Conservation (phyloP, 2,113 vertebrate species). For the Zonotrichia leucophrys region DNA sequence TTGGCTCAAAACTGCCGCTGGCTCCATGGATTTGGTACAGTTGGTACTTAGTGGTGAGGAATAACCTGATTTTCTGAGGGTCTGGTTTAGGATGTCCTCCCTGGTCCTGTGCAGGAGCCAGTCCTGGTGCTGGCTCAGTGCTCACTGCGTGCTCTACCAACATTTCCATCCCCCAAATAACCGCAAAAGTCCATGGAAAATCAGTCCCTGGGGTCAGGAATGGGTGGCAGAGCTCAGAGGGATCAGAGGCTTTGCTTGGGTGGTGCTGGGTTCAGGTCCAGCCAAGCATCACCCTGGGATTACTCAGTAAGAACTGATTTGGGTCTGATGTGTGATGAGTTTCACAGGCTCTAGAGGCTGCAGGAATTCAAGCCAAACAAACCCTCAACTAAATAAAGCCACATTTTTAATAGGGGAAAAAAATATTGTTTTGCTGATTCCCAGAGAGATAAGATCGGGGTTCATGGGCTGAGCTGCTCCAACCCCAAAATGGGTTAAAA, state of each 20-base stretch:
- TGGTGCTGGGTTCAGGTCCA: accelerated
- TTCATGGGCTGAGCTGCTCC: accelerated
- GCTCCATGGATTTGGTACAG: accelerated
- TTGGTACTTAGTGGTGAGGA: not conserved
- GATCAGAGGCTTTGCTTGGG: not conserved
- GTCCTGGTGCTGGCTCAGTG: not conserved
- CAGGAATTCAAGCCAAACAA: not conserved
- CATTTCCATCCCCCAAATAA: accelerated
- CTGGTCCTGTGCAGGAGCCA: not conserved
- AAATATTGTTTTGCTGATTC: accelerated
- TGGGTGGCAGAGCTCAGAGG: accelerated
- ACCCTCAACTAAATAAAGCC: not conserved
- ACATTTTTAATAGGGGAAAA: not conserved
- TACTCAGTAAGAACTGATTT: accelerated
- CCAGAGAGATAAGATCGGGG: accelerated
- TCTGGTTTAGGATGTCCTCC: not conserved
- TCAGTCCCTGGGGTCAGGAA: accelerated
- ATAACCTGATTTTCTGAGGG: accelerated
- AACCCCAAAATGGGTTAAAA: not conserved
- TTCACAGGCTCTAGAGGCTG: accelerated
- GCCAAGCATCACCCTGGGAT: not conserved
- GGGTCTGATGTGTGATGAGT: not conserved
- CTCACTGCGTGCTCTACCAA: accelerated
- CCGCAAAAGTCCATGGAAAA: not conserved
- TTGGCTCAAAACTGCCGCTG: not conserved